These are phyloP conservation scores for Silurus glanis DNA, from an alignment of 2,113 vertebrate species.

Conservation along the genomic window DNA sequence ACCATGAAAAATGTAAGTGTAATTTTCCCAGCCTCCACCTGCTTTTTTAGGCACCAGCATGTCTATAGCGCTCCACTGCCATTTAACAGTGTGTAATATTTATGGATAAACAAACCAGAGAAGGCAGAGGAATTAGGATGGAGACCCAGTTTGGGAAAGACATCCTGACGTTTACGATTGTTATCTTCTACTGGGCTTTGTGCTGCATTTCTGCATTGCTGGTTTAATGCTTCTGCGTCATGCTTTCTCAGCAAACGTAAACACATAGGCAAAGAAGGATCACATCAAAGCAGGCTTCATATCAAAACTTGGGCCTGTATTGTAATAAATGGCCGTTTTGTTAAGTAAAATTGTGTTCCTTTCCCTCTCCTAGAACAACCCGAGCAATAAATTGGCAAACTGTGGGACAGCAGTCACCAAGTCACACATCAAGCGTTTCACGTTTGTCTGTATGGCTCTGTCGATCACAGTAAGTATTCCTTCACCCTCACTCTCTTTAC, in stretches of 20 bases:
- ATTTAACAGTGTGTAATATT: slow-evolving; percentile 23
- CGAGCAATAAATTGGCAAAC: slow-evolving; percentile 80
- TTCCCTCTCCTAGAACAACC: slow-evolving; percentile 77
- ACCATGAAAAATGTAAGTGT: neutral
- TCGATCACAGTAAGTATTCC: slow-evolving; percentile 82
- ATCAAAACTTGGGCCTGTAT: too few species aligned
- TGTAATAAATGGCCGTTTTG: neutral
- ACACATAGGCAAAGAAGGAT: neutral
- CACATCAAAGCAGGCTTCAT: neutral
- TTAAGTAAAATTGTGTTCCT: neutral
- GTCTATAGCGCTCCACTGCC: slow-evolving; percentile 17
- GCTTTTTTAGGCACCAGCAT: slow-evolving; percentile 30
- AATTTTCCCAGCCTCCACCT: slow-evolving; percentile 37
- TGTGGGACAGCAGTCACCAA: slow-evolving; percentile 73
- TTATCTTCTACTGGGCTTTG: neutral
- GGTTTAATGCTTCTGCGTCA: neutral
- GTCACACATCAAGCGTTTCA: slow-evolving; percentile 88
- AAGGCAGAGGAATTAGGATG: slow-evolving; percentile 34
- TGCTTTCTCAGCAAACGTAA: neutral
- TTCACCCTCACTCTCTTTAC: neutral
- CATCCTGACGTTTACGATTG: neutral
- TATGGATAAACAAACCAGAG: slow-evolving; percentile 43
- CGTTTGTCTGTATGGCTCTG: slow-evolving; percentile 85
- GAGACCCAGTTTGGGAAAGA: neutral
- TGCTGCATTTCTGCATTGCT: neutral